A percentile compares a stretch with the other conserved stretches of the same genome.
Conservation (phyloP, 2,113 vertebrate genomes). For the Euleptes europaea region DNA sequence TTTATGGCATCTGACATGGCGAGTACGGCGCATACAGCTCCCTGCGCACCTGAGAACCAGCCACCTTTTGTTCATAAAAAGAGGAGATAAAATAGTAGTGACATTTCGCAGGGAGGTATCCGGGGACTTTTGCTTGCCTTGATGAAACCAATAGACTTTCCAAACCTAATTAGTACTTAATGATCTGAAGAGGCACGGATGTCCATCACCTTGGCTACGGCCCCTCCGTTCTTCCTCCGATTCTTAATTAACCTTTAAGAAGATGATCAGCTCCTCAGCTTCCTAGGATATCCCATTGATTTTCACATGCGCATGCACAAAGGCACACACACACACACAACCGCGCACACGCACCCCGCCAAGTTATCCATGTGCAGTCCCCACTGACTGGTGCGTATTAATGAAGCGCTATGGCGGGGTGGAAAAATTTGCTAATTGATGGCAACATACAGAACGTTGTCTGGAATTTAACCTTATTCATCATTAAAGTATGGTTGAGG, state of each 20-base stretch:
- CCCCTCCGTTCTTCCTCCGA: conserved; percentile 71
- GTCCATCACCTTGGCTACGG: conserved; percentile 72
- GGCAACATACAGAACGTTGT: conserved; percentile 74
- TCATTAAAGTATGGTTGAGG: conserved; percentile 78
- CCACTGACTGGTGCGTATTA: conserved; percentile 79
- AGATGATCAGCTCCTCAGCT: conserved; percentile 73
- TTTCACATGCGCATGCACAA: neutral
- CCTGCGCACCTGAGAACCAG: conserved; percentile 55
- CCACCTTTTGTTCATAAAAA: conserved; percentile 66
- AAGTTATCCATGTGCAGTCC: conserved; percentile 54
- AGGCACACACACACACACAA: conserved; percentile 26
- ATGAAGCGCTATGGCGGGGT: conserved; percentile 66
- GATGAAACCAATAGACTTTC: conserved; percentile 81
- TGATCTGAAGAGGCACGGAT: conserved; percentile 80
- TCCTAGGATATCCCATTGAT: conserved; percentile 70
- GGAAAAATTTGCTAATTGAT: conserved; percentile 81
- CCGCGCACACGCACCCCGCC: conserved; percentile 33
- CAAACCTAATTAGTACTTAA: conserved; percentile 89
- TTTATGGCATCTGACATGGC: conserved; percentile 29
- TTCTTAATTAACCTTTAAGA: conserved; percentile 87
- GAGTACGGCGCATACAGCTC: neutral
- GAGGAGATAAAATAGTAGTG: conserved; percentile 65
- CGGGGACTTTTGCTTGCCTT: conserved; percentile 73
- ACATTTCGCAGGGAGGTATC: conserved; percentile 76
- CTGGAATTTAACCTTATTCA: conserved; percentile 82